Evolutionary conservation across 2,113 vertebrate species (phyloP).

Genomic region (Alethe castanea): DNA sequence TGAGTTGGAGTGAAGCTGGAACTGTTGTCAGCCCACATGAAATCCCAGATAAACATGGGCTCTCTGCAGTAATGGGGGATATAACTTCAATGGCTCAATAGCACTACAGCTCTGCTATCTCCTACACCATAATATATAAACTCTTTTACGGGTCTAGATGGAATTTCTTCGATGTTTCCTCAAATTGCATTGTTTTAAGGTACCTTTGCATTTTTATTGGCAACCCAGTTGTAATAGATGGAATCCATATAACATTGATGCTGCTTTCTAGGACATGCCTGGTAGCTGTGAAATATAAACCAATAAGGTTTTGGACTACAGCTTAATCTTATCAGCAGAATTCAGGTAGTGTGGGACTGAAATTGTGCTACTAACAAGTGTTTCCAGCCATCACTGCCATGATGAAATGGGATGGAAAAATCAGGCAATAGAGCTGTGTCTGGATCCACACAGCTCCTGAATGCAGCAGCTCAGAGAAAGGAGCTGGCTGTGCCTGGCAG

Average conservation of each 20-base stretch:
- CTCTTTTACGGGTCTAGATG: not conserved
- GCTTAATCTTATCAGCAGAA: slow-evolving; percentile 40
- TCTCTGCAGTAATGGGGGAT: not conserved
- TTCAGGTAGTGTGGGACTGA: not conserved
- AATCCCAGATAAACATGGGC: not conserved
- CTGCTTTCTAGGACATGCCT: not conserved
- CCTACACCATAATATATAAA: not conserved
- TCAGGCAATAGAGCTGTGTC: slow-evolving; percentile 1
- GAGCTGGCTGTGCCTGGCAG: not conserved
- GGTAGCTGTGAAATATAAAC: slow-evolving; percentile 36
- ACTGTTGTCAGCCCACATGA: rapidly evolving
- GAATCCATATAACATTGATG: not conserved
- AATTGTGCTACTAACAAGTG: slow-evolving; percentile 12
- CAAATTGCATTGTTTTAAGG: slow-evolving; percentile 31
- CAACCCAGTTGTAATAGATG: not conserved
- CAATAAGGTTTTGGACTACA: not conserved
- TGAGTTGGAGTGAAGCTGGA: not conserved
- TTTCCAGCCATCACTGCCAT: not conserved
- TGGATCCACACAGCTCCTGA: not conserved
- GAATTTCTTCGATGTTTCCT: not conserved
- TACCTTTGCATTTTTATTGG: slow-evolving; percentile 45
- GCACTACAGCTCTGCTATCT: not conserved
- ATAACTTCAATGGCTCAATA: not conserved
- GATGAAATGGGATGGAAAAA: slow-evolving; percentile 21
- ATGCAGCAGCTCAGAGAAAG: not conserved